Evolutionary conservation across 2,797 vertebrate genomes (phyloP).

Genomic region (Anolis apletophallus): DNA sequence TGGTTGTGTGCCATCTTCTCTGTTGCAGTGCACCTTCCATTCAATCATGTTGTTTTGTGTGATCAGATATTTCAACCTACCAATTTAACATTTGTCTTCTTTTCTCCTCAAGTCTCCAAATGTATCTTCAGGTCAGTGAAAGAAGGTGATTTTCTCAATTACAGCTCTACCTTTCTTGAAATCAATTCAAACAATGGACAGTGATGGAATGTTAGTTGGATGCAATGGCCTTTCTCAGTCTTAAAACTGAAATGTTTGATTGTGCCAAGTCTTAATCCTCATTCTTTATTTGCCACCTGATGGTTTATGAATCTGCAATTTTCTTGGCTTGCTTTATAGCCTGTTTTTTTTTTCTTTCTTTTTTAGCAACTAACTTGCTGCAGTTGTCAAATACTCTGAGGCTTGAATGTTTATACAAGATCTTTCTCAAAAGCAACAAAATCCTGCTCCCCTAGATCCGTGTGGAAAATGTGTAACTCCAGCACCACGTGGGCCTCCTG

Average conservation of each 20-base stretch:
- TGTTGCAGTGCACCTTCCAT: slow-evolving; percentile 23
- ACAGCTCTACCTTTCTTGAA: neutral
- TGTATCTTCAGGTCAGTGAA: neutral
- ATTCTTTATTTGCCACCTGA: neutral
- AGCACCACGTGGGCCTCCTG: neutral
- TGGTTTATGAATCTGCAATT: neutral
- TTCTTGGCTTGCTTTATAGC: neutral
- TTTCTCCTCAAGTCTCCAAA: slow-evolving; percentile 30
- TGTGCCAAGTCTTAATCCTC: neutral
- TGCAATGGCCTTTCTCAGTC: neutral
- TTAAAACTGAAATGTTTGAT: neutral
- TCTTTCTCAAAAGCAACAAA: neutral
- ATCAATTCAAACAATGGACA: neutral
- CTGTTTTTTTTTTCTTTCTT: too few relatives aligned
- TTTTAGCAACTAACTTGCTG: too few relatives aligned
- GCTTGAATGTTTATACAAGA: neutral
- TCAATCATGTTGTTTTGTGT: slow-evolving; percentile 23
- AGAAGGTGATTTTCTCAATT: neutral
- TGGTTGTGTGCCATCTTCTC: slow-evolving; percentile 47
- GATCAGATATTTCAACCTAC: slow-evolving; percentile 28
- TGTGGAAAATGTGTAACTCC: neutral
- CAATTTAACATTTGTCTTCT: slow-evolving; percentile 31
- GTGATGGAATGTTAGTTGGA: neutral
- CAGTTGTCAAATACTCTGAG: too few relatives aligned
- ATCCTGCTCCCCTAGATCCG: neutral